Conservation (phyloP, 2,888 invertebrate genomes). For the Gasteruption jaculator region DNA sequence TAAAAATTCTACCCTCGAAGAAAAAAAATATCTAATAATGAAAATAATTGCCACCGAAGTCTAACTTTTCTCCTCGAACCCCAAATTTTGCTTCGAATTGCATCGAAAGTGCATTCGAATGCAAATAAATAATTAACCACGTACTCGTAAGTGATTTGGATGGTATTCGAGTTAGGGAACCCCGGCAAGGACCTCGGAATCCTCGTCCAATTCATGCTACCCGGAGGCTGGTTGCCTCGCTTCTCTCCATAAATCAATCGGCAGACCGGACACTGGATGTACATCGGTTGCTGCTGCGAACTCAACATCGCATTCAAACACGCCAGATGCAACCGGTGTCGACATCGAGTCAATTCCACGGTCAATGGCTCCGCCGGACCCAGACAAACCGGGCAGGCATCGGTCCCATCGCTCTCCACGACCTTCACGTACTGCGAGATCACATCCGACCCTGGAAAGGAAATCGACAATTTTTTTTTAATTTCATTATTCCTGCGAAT, state of each 20-base stretch:
- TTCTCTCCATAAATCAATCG: slow-evolving; percentile 80
- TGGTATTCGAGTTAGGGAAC: slow-evolving; percentile 64
- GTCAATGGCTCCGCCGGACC: slow-evolving; percentile 57
- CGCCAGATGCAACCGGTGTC: slow-evolving; percentile 75
- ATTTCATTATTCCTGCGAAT: background rate
- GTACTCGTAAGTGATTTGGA: slow-evolving; percentile 80
- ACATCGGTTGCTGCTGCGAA: slow-evolving; percentile 59
- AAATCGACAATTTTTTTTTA: slow-evolving; percentile 15
- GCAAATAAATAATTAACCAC: slow-evolving; percentile 42
- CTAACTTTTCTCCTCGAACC: too few species aligned
- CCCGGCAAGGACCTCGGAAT: slow-evolving; percentile 69
- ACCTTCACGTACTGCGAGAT: slow-evolving; percentile 69
- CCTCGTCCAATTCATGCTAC: slow-evolving; percentile 78
- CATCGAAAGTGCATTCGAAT: too few species aligned
- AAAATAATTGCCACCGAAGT: background rate
- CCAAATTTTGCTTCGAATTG: too few species aligned
- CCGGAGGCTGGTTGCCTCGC: slow-evolving; percentile 75
- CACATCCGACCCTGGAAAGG: slow-evolving; percentile 56
- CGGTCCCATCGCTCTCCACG: slow-evolving; percentile 63
- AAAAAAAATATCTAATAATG: slow-evolving; percentile 10
- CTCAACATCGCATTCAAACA: slow-evolving; percentile 75
- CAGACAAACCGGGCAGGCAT: slow-evolving; percentile 69
- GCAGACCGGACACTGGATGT: slow-evolving; percentile 83
- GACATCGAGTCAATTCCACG: slow-evolving; percentile 68
- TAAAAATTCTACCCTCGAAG: slow-evolving; percentile 3